Base-by-base conservation (phyloP, 2,113 vertebrate genomes). In the Phalacrocorax brasilianus region DNA sequence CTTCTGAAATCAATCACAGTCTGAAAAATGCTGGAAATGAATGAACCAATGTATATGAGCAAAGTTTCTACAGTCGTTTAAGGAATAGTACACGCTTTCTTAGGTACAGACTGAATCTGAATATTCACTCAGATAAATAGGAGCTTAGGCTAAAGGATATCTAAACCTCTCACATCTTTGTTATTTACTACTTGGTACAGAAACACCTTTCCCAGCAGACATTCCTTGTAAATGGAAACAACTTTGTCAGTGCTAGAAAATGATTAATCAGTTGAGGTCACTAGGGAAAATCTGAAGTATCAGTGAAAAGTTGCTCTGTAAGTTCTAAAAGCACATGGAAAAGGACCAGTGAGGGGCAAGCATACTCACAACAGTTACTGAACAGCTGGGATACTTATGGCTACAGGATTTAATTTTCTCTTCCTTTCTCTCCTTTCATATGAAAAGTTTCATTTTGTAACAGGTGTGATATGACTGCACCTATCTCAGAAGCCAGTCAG, bases 1-100 rank as follows among this genome's bases (percentile, higher is more conserved):
- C 85, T 96, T 79, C 82, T 87, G 95, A 97, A 94, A 96, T 65
- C 88, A 93, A 92, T 63, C 82, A 81, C 83, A 92, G 86, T 84
- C 33, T 91, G 94, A 96, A 97, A 80, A 40, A 53, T n/a, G n/a
- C 38, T 85, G 44, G 83, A 88, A 85, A 90, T 84, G 33, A 97
- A 91, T 56, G 42, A 87, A 38, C 44, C 23, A 50, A 58, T 78
- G 65, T 85, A 19, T 38, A 80, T 35, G 35, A 92, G 30, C 53
- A 91, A 87, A 72, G 47, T 70, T 96, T n/a, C 88, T 88, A 16
- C 88, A 91, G 86, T 80, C 28, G 49, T 12, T 67, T 59, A 82
- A 91, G 85, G 78, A 96, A 95, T 52, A 96, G 67, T 58, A 52
- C 28, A 75, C 12, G 15, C 81, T 92, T 96, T 97, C 85, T 97